Base-by-base conservation (phyloP, 2,797 vertebrate genomes). In the Tapera naevia region DNA sequence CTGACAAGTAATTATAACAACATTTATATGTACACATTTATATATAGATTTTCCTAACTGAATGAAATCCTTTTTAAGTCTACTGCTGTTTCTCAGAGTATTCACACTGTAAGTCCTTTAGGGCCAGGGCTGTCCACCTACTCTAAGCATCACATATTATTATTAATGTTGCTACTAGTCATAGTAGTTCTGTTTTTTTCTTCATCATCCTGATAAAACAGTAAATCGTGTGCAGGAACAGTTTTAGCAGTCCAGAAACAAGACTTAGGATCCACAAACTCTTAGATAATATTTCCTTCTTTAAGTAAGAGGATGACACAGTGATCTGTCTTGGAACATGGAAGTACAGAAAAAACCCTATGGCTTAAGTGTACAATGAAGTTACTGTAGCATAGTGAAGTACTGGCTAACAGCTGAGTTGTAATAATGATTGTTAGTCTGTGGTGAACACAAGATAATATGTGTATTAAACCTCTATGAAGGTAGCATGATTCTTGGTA, bases 371-470 rank as follows among this genome's bases (percentile, higher is more conserved):
- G 11, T 56, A 51, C 32, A 41, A 7, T 10, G 5, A 82, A 79
- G 54, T 81, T 79, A 64, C 39, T 91, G 71, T 66, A 58, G 33
- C 51, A 70, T 54, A 66, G 21, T 35, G 28, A 80, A 66, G 13
- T 73, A 43, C 37, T 43, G 60, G 79, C 4, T 76, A 87, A 82
- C 43, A 85, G 30, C 60, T 91, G 60, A 91, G 37, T 43, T 82
- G 27, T 86, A 76, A 69, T 50, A 89, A 35, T 50, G 51, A 28
- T 86, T 80, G 60, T 82, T 25, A 18, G 50, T 86, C 39, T 1
- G 0, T 0, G 0, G 24, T 0, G 0, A 89, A 37, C 35, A 39
- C 32, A 35, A 24, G 28, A 14, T 74, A 58, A 17, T 4, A 0
- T 25, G 15, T 5, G 2, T 73, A 10, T 33, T 84, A 50, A 56